phyloP scores from a whole-genome alignment of 2,797 vertebrate genomes.

The Glyptemys insculpta region DNA sequence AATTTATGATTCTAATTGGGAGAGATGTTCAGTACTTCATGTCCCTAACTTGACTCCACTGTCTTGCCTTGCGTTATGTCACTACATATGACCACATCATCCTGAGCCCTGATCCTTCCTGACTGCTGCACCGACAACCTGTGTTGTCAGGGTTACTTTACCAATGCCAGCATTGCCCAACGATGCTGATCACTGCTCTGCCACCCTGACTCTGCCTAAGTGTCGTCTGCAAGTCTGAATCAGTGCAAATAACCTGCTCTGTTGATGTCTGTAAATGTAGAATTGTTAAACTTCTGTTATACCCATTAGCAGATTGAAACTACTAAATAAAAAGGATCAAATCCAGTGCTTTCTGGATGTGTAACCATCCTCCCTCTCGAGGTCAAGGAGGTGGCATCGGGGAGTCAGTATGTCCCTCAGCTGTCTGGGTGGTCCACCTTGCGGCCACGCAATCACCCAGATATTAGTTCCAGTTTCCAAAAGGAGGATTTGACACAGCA shows the following conservation, averaged over 20 bases:
- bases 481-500: neutral
- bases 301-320: neutral
- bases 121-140: neutral
- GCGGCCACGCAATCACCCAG: neutral
- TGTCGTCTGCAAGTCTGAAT: neutral
- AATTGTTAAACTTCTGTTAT: neutral
- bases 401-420: neutral
- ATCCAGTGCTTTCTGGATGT: neutral
- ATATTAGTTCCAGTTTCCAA: neutral
- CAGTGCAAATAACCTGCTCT: neutral
- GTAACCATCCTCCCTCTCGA: neutral
- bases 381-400: neutral
- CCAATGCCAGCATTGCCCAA: neutral
- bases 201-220: neutral
- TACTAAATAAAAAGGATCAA: neutral
- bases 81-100: neutral
- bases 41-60: neutral
- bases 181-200: neutral
- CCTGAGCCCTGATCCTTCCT: neutral
- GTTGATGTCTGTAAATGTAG: neutral
- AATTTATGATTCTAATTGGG: neutral
- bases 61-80: neutral
- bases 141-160: neutral
- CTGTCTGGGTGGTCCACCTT: neutral
- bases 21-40: neutral